These are phyloP conservation scores for Cataglyphis rosenhaueri DNA, from an alignment of 2,888 invertebrate genomes.

Conservation along the genomic window DNA sequence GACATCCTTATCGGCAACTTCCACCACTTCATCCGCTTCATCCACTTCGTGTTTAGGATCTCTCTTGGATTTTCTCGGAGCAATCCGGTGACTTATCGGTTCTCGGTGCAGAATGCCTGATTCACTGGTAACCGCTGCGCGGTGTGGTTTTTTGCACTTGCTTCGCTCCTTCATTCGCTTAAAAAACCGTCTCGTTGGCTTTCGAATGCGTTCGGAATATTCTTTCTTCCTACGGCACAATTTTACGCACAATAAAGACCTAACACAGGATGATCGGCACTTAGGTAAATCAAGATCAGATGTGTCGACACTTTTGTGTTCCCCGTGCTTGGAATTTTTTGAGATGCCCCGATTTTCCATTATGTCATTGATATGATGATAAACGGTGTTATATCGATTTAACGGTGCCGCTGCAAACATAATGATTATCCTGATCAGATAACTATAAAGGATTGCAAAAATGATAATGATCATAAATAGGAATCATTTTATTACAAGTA, in stretches of 20 bases:
- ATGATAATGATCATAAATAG: neutral
- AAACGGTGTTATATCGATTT: neutral
- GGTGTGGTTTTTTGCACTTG: neutral
- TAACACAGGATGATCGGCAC: neutral
- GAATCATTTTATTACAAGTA: neutral
- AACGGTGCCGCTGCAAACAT: neutral
- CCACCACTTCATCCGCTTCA: neutral
- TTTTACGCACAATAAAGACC: constrained; percentile 12
- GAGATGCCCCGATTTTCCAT: neutral
- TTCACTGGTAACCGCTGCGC: constrained; percentile 7
- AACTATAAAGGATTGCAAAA: neutral
- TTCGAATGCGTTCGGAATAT: neutral
- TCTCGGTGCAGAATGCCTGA: constrained; percentile 1
- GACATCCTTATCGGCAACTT: neutral
- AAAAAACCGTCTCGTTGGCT: neutral
- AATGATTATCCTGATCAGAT: neutral
- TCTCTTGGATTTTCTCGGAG: constrained; percentile 1
- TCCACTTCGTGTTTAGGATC: constrained; percentile 18
- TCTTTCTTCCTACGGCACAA: constrained; percentile 35
- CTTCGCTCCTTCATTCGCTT: constrained; percentile 22
- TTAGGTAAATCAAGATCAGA: neutral
- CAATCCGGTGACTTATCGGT: neutral
- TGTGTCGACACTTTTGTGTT: neutral
- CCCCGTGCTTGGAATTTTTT: neutral
- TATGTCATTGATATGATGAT: neutral